Base-by-base conservation (phyloP, 2,888 invertebrate species). In the Lasius platythorax region DNA sequence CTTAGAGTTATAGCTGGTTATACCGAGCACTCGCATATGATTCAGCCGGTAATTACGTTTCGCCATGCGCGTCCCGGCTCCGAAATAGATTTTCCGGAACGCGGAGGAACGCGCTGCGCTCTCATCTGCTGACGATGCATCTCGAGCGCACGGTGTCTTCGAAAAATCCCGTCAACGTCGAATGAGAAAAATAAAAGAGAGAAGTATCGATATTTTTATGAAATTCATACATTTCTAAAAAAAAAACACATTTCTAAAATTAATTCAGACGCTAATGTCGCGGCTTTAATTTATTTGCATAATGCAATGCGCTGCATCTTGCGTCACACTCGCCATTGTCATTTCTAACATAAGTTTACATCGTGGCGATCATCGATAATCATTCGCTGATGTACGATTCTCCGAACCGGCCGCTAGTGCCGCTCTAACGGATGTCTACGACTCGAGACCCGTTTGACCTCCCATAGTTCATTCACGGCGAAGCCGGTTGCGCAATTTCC, bases 1-100 rank as follows among this genome's bases (percentile, higher is more conserved):
- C 63, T 68, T 76, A 40, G 70, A 76, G 85, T 85, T 87, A 78
- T 75, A 83, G 63, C 53, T 53, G 53, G 53, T 53, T 53, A 53
- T 53, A 53, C 53, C 43, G 40, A n/a, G 61, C 43, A 66, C 74
- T 68, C 46, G 68, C 79, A 68, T 78, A 87, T 89, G 89, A 90
- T 88, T 89, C 89, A 88, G 88, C 83, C 50, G 79, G 90, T 85
- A 90, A 90, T 90, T 88, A 85, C 87, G 90, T 90, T 87, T 75
- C 85, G 66, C 79, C 46, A 83, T 58, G 74, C 68, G 63, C 40
- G 68, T 43, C n/a, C 81, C 75, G 68, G 37, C 58, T 40, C 79
- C 58, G 85, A 90, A 89, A 89, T 89, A 89, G 90, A 88, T 81
- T 87, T 87, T 90, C 86, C 76, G 82, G 90, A 90, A 89, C 82